Conservation (phyloP, 2,797 vertebrate species). For the Spinus pinus region DNA sequence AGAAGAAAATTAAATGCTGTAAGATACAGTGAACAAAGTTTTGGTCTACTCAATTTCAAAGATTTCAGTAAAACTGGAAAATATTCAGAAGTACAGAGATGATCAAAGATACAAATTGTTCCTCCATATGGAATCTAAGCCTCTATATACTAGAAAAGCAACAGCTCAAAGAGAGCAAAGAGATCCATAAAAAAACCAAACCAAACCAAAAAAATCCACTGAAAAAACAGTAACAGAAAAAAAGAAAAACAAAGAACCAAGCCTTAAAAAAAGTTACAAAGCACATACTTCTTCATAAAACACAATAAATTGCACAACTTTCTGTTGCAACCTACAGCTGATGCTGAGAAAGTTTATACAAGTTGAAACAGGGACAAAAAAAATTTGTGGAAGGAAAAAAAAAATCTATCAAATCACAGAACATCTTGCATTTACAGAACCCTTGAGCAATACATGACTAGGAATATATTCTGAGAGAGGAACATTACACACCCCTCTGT, state of each 20-base stretch:
- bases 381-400: not conserved
- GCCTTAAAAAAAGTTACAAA: not conserved
- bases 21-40: not conserved
- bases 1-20: not conserved
- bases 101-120: not conserved
- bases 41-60: not conserved
- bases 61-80: not conserved
- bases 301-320: not conserved
- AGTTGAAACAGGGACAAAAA: not conserved
- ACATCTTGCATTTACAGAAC: not conserved
- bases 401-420: not conserved
- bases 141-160: not conserved
- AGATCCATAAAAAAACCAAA: not conserved
- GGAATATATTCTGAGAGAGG: not conserved
- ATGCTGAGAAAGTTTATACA: not conserved
- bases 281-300: not conserved
- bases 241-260: not conserved
- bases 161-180: not conserved
- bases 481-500: rapidly evolving
- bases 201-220: not conserved
- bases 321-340: not conserved
- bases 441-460: not conserved
- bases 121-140: not conserved
- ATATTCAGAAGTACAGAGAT: not conserved
- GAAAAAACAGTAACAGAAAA: not conserved